phyloP scores from a whole-genome alignment of 1,140 invertebrate species.

The Rhysida immarginata region DNA sequence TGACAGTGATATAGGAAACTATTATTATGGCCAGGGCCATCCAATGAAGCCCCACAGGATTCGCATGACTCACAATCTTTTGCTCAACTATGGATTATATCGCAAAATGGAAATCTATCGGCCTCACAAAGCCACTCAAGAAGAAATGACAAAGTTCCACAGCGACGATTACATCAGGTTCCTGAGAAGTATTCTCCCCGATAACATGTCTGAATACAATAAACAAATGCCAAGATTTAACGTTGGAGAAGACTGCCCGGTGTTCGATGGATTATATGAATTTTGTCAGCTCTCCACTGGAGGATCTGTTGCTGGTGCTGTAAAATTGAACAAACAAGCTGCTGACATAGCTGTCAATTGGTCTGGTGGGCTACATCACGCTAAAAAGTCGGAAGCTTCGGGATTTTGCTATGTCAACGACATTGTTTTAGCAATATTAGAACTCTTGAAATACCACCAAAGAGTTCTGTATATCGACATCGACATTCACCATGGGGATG shows the following conservation, averaged over 20 bases:
- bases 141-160: constrained; percentile 99
- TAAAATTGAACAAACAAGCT: constrained; percentile 88
- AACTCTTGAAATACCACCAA: constrained; percentile 65
- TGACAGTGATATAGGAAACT: constrained; percentile 98
- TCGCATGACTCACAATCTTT: constrained; percentile 98
- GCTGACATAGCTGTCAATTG: constrained; percentile 97
- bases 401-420: constrained; percentile 97
- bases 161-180: constrained; percentile 99
- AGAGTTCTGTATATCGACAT: constrained; percentile 85
- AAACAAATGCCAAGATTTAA: constrained; percentile 99
- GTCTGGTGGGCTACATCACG: constrained; percentile 95
- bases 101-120: constrained; percentile 99
- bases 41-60: constrained; percentile 99
- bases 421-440: constrained; percentile 85
- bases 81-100: constrained; percentile 97
- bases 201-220: constrained; percentile 99
- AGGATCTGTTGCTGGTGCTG: constrained; percentile 91
- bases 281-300: constrained; percentile 97
- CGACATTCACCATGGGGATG: constrained; percentile 85
- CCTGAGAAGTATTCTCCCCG: constrained; percentile 87
- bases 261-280: constrained; percentile 92
- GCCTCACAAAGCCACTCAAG: constrained; percentile 95
- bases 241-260: constrained; percentile 96
- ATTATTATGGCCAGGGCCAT: constrained; percentile 99
- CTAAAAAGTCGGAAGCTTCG: constrained; percentile 92